Evolutionary conservation across 37 sponge, comb jelly and placozoan species (phyloP).

Genomic region (Spongilla lacustris): DNA sequence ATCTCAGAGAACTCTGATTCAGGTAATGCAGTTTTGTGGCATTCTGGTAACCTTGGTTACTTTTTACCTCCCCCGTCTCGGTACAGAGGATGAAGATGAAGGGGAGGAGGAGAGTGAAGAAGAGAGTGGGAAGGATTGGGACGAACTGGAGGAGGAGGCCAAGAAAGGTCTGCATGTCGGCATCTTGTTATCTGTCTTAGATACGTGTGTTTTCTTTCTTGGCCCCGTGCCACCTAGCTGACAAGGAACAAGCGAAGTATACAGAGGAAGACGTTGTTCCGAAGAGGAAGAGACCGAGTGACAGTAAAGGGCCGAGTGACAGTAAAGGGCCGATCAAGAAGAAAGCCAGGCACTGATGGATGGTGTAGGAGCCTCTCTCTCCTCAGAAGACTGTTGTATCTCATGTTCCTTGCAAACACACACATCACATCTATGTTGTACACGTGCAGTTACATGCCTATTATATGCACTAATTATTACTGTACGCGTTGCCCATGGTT

Average conservation of each 20-base stretch:
- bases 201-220: too few relatives aligned
- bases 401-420: background rate
- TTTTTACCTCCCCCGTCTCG: background rate
- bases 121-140: conserved; percentile 96
- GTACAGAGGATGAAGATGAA: conserved; percentile 63
- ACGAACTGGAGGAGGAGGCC: conserved; percentile 96
- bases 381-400: background rate
- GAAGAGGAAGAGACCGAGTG: conserved; percentile 11
- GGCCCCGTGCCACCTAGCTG: too few relatives aligned
- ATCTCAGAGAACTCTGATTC: conserved; percentile 55
- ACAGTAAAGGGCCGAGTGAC: background rate
- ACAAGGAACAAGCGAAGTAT: conserved; percentile 6
- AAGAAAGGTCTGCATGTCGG: conserved; percentile 52
- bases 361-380: background rate
- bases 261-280: background rate
- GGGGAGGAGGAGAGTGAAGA: conserved; percentile 77
- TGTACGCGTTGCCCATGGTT: too few relatives aligned
- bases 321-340: background rate
- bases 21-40: conserved; percentile 9
- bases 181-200: background rate
- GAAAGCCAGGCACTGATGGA: background rate
- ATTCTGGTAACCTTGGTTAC: background rate
- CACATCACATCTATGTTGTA: background rate
- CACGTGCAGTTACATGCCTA: background rate
- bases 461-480: background rate